Conservation (phyloP, 37 sponge, comb jelly and placozoan genomes). For the Amphimedon queenslandica region DNA sequence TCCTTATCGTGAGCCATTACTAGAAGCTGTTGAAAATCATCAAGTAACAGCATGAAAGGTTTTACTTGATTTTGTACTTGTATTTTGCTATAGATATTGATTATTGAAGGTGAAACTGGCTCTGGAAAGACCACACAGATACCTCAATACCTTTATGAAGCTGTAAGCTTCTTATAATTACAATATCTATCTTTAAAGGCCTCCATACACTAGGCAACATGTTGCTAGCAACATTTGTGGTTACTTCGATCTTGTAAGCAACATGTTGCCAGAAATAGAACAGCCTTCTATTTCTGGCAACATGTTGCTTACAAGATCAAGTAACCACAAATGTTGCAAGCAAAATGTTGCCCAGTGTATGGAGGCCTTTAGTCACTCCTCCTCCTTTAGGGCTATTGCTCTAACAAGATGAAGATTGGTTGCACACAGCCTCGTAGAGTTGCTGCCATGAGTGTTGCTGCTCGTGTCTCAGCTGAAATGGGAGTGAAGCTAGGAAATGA, state of each 20-base stretch:
- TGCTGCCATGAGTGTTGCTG: slow-evolving; percentile 99
- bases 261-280: no score
- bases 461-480: slow-evolving; percentile 95
- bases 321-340: no score
- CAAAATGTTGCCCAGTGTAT: no score
- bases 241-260: no score
- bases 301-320: no score
- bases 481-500: slow-evolving; percentile 96
- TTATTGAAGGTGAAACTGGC: slow-evolving; percentile 98
- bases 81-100: slow-evolving; percentile 47
- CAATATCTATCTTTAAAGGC: background rate
- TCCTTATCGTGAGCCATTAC: slow-evolving; percentile 72
- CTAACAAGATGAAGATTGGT: slow-evolving; percentile 80
- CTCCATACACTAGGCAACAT: no score
- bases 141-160: slow-evolving; percentile 94
- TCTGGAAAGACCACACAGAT: slow-evolving; percentile 99
- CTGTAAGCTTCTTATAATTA: slow-evolving; percentile 29
- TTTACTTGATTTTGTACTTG: background rate
- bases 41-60: slow-evolving; percentile 46
- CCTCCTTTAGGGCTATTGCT: slow-evolving; percentile 63
- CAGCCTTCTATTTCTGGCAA: no score
- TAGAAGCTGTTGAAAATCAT: slow-evolving; percentile 83
- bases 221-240: no score
- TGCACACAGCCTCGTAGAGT: slow-evolving; percentile 99
- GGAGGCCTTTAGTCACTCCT: no score